Conservation (phyloP, 1,140 invertebrate species). For the Bombus difficillimus region DNA sequence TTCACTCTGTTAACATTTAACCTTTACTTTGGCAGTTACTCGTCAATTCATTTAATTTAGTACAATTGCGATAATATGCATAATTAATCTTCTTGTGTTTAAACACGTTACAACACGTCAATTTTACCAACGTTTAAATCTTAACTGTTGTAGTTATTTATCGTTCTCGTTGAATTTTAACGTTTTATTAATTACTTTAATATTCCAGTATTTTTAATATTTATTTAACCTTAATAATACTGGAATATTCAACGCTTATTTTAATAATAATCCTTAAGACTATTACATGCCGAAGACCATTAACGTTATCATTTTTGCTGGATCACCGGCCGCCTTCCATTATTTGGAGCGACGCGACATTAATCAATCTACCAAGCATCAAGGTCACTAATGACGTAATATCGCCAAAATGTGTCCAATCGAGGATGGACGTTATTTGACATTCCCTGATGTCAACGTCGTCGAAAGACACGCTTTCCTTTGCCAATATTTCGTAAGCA, state of each 20-base stretch:
- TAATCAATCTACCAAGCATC: background rate
- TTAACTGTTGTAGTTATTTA: too few species aligned
- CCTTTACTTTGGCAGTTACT: too few species aligned
- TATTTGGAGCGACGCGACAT: background rate
- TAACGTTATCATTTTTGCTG: background rate
- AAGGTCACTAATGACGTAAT: background rate
- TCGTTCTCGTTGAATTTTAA: background rate
- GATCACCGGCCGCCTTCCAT: background rate
- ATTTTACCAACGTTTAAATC: too few species aligned
- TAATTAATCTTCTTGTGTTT: too few species aligned
- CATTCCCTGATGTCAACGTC: background rate
- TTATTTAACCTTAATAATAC: background rate
- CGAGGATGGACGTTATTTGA: background rate
- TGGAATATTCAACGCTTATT: background rate
- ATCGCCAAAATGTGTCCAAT: background rate
- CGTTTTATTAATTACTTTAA: too few species aligned
- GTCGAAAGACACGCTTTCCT: background rate
- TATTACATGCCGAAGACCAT: background rate
- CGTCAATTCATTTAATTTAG: too few species aligned
- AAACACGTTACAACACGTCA: too few species aligned
- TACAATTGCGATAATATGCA: too few species aligned
- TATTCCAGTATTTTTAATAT: background rate
- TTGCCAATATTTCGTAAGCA: background rate
- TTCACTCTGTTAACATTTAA: too few species aligned
- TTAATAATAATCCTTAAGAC: background rate